Conservation (phyloP, 2,113 vertebrate genomes). For the Malurus alboscapulatus region DNA sequence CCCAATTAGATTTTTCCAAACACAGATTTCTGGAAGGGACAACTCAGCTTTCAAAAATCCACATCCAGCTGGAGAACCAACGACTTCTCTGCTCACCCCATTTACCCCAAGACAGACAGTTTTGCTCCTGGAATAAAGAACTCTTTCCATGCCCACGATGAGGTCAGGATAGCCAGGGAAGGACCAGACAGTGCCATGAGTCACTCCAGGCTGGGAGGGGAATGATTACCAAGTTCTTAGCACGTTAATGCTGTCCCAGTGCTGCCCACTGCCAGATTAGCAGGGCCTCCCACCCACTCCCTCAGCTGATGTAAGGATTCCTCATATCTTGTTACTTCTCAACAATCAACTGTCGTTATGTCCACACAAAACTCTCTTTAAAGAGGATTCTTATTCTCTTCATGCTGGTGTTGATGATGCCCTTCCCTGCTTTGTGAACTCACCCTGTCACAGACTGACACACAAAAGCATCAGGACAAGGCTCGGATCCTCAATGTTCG, state of each 20-base stretch:
- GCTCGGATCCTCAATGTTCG: fast-evolving
- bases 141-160: not conserved
- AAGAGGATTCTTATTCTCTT: not conserved
- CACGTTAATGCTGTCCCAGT: not conserved
- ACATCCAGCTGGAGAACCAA: not conserved
- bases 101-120: not conserved
- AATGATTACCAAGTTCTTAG: not conserved
- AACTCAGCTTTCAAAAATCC: not conserved
- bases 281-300: not conserved
- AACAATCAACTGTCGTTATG: not conserved
- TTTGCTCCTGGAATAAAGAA: not conserved
- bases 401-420: fast-evolving
- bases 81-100: not conserved
- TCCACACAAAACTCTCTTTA: not conserved
- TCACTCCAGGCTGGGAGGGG: not conserved
- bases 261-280: conserved; percentile 3
- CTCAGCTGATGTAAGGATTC: not conserved
- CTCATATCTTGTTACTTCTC: not conserved
- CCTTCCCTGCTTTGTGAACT: not conserved
- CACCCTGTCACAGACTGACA: not conserved
- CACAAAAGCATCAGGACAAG: not conserved
- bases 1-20: not conserved
- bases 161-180: not conserved
- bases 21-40: not conserved
- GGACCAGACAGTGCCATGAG: not conserved